Evolutionary conservation across 2,113 vertebrate species (phyloP).

Genomic region (Mobula hypostoma): DNA sequence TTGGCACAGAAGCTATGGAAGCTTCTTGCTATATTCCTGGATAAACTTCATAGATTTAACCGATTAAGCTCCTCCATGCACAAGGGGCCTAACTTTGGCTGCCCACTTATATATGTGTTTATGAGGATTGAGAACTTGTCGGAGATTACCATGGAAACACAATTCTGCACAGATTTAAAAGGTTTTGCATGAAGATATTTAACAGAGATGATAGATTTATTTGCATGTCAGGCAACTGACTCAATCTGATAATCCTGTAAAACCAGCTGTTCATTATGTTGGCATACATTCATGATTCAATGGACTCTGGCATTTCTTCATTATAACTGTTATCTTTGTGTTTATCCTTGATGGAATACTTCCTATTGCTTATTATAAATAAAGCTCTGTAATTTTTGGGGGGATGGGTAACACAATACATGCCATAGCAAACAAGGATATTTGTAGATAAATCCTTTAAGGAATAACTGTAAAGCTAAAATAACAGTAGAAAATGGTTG

Average conservation of each 20-base stretch:
- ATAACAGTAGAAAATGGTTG: background rate
- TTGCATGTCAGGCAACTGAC: background rate
- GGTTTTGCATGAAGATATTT: background rate
- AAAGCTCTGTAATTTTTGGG: background rate
- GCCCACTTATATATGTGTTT: background rate
- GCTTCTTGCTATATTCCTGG: background rate
- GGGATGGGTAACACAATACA: background rate
- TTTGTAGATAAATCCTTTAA: background rate
- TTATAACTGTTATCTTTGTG: slow-evolving; percentile 17
- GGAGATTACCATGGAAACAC: background rate
- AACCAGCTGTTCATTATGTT: background rate
- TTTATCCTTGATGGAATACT: slow-evolving; percentile 18
- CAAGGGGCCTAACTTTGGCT: background rate
- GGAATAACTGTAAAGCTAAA: background rate
- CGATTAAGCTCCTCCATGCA: background rate
- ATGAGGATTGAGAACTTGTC: background rate
- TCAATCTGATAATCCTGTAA: background rate
- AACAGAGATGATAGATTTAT: background rate
- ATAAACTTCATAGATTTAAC: background rate
- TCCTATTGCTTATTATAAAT: slow-evolving; percentile 23
- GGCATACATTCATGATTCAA: background rate
- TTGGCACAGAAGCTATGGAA: background rate
- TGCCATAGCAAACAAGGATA: slow-evolving; percentile 18
- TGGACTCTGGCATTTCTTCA: background rate
- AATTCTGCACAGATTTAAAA: background rate